A percentile compares a stretch with the other conserved stretches of the same genome.
phyloP scores from a whole-genome alignment of 2,888 invertebrate genomes.

The Phanerotoma sp. region DNA sequence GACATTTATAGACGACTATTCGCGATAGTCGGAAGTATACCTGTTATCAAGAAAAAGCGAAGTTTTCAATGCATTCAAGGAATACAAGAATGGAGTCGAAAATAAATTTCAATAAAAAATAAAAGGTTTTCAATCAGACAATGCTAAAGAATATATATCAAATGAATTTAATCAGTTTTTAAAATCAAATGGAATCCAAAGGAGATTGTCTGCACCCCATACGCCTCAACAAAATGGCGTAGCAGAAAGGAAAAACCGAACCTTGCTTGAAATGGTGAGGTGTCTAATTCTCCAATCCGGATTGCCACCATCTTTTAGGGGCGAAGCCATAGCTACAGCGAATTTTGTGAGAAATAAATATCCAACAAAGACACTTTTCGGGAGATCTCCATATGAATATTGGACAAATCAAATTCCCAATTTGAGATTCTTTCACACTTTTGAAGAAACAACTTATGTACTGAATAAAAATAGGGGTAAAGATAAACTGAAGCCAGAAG shows the following conservation, averaged over 20 bases:
- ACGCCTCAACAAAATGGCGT: constrained; percentile 22
- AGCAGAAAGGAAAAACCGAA: constrained; percentile 14
- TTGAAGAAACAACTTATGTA: constrained; percentile 6
- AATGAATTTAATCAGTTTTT: constrained; percentile 12
- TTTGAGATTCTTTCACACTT: neutral
- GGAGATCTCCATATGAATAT: neutral
- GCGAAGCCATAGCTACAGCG: neutral
- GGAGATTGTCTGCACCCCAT: constrained; percentile 5
- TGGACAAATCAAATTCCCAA: neutral
- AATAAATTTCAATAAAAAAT: constrained; percentile 25
- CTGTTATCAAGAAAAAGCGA: too few relatives aligned
- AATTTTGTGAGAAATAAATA: constrained; percentile 17
- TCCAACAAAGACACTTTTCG: constrained; percentile 4
- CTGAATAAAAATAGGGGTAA: constrained; percentile 11
- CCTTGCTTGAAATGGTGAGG: constrained; percentile 12
- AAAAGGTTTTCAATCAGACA: constrained; percentile 10
- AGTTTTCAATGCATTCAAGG: neutral
- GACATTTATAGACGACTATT: too few relatives aligned
- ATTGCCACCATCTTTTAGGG: too few relatives aligned
- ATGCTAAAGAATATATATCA: constrained; percentile 14
- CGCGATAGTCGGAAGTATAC: too few relatives aligned
- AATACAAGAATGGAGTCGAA: constrained; percentile 24
- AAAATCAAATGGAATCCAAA: constrained; percentile 1
- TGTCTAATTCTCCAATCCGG: constrained; percentile 11
- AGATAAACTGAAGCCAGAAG: constrained; percentile 14